Conservation (phyloP, 2,888 invertebrate genomes). For the Cephus runcator region DNA sequence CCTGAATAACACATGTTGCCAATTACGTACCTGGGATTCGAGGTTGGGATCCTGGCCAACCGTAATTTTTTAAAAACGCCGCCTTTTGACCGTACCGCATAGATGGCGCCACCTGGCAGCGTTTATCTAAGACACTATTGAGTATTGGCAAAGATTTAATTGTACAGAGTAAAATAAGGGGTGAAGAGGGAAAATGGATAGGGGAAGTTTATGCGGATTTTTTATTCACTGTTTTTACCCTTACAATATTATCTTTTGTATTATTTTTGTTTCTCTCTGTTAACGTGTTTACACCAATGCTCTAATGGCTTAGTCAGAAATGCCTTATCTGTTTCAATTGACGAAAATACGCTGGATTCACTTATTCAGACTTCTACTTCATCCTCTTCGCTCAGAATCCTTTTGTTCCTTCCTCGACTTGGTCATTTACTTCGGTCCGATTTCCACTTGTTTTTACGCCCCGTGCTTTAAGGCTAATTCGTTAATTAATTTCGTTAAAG, state of each 20-base stretch:
- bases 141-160: not conserved
- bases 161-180: not conserved
- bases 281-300: not conserved
- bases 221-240: not conserved
- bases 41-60: not conserved
- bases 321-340: not conserved
- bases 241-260: not conserved
- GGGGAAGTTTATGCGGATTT: not conserved
- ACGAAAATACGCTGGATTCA: not conserved
- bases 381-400: conserved; percentile 22
- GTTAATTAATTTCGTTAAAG: conserved; percentile 63
- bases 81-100: not conserved
- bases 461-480: conserved; percentile 63
- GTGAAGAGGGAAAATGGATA: too few species aligned
- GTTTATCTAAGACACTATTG: not conserved
- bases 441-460: conserved; percentile 63
- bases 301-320: not conserved
- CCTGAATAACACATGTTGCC: not conserved
- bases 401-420: conserved; percentile 33
- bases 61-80: not conserved
- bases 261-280: not conserved
- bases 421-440: conserved; percentile 50
- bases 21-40: not conserved
- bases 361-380: conserved; percentile 18
- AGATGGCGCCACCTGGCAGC: not conserved